Evolutionary conservation across 2,888 invertebrate species (phyloP).

Genomic region (Micoletzkya japonica): DNA sequence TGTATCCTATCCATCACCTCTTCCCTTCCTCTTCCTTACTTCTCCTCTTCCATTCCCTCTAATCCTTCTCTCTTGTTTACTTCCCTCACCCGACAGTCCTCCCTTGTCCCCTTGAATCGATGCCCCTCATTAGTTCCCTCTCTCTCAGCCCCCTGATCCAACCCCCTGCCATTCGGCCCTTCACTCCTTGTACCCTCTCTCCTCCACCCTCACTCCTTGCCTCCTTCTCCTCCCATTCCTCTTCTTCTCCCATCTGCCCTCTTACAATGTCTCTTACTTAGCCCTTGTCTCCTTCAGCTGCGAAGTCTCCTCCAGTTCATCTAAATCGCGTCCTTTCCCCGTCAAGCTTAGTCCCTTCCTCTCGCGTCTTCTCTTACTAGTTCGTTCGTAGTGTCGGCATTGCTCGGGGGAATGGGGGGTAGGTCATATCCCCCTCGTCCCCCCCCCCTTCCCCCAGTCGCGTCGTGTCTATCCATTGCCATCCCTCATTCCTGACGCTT

Average conservation of each 20-base stretch:
- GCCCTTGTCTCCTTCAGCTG: slow-evolving; percentile 6
- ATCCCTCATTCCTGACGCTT: neutral
- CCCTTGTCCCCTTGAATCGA: neutral
- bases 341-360: slow-evolving; percentile 4
- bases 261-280: neutral
- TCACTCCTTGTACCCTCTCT: neutral
- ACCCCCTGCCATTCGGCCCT: neutral
- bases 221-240: slow-evolving; percentile 1
- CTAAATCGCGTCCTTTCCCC: slow-evolving; percentile 8
- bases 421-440: neutral
- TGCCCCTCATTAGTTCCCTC: neutral
- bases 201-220: neutral
- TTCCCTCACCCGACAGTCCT: slow-evolving; percentile 2
- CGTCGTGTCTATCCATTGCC: slow-evolving; percentile 9
- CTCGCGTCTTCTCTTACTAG: slow-evolving; percentile 8
- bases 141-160: neutral
- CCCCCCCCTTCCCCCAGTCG: slow-evolving; percentile 14
- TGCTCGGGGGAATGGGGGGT: neutral
- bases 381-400: neutral
- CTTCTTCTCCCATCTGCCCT: neutral
- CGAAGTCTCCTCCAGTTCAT: slow-evolving; percentile 5
- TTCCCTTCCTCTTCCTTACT: neutral
- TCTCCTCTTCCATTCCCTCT: neutral
- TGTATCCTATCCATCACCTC: slow-evolving; percentile 11
- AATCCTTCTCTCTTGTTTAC: slow-evolving; percentile 22